phyloP scores from a whole-genome alignment of 2,797 vertebrate species.

The Orientallactaga sibirica region DNA sequence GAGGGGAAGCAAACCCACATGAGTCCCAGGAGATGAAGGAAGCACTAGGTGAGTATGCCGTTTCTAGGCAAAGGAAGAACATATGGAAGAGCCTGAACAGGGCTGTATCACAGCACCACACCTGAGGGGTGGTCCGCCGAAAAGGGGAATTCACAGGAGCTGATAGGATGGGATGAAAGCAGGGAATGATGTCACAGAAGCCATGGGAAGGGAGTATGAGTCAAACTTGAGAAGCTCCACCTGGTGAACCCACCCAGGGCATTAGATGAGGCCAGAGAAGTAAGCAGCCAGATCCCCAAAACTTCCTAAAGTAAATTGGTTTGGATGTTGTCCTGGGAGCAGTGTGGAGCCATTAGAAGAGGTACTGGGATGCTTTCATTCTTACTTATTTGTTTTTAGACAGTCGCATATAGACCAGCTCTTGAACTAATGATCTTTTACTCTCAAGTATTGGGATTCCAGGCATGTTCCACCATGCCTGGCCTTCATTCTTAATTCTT shows the following conservation, averaged over 20 bases:
- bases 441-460: not conserved
- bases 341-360: not conserved
- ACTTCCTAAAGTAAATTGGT: not conserved
- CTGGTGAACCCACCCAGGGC: not conserved
- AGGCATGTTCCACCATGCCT: not conserved
- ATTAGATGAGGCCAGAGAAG: not conserved
- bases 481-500: conserved; percentile 35
- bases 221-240: no score
- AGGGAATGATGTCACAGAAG: no score
- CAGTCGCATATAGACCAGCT: not conserved
- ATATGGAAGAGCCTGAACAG: not conserved
- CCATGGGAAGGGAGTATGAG: no score
- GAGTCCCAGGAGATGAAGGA: not conserved
- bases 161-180: no score
- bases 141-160: no score
- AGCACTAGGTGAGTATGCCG: not conserved
- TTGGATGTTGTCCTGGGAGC: not conserved
- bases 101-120: no score
- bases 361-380: not conserved
- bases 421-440: not conserved
- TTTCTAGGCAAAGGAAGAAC: conserved; percentile 7
- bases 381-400: no score
- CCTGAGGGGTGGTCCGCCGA: no score
- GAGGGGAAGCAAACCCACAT: not conserved
- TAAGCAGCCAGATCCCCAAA: not conserved